Evolutionary conservation across 2,888 invertebrate genomes (phyloP), one percentile per base, ranked within the genome.

Genomic region (Calameuta pallipes): DNA sequence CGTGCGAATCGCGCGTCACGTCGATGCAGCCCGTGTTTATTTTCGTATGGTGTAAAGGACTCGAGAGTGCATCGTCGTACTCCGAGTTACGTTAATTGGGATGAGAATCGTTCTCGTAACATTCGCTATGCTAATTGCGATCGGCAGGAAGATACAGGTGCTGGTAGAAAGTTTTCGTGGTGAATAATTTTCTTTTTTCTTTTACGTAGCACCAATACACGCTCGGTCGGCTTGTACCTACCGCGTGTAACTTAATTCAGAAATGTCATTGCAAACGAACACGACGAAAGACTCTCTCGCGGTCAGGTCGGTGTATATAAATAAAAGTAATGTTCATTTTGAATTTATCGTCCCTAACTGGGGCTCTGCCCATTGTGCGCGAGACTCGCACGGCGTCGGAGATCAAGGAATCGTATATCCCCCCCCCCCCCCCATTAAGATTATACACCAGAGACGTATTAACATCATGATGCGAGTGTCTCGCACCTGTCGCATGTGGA

Each of bases 401-500:
- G 23, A 56, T 2, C 56, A 56, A 56, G 23, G 23, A 56, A 56
- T 56, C 56, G 2, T 23, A 9, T 56, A 23, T 23, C 23, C 56
- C 56, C 37, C 37, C 41, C 33, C 41, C 41, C 37, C 37, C 33
- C 33, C 37, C 13, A 23, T 56, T 56, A 56, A 23, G 56, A 23
- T 9, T 23, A 56, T 23, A 56, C 23, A 23, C 56, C 56, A 23
- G 9, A 56, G 56, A 56, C 56, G 4, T 23, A 71, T 71, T 34
- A 34, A 34, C 71, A 31, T 71, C 71, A 23, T 3, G 13, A 34
- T 1, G 31, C 74, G 74, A 74, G 74, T 74, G 74, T 74, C 34
- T 36, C 74, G 79, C 84, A 84, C 83, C 80, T 83, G 85, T 76
- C 82, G 56, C 82, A 78, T 78, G 78, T 80, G 80, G 78, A 74